These are phyloP conservation scores for Drosophila tropicalis DNA, from an alignment of 1,140 invertebrate species.

Conservation along the genomic window DNA sequence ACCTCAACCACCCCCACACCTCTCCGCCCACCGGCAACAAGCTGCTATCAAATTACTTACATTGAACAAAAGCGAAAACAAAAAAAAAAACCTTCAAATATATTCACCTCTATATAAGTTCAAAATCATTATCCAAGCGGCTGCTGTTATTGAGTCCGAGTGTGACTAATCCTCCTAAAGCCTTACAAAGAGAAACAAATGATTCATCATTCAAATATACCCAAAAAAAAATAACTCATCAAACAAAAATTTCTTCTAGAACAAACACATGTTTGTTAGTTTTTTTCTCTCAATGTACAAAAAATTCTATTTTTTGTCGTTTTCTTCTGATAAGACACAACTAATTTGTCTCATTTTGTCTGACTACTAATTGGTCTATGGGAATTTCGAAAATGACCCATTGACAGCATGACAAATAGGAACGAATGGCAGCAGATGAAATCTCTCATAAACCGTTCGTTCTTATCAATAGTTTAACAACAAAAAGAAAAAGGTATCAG, in stretches of 20 bases:
- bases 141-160: constrained; percentile 5
- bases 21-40: background rate
- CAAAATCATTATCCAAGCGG: constrained; percentile 9
- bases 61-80: background rate
- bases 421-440: background rate
- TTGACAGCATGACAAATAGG: background rate
- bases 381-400: constrained; percentile 27
- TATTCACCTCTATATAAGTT: constrained; percentile 2
- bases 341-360: constrained; percentile 41
- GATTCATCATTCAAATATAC: background rate
- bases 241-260: background rate
- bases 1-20: background rate
- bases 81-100: constrained; percentile 4
- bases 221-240: background rate
- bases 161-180: constrained; percentile 57
- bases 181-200: background rate
- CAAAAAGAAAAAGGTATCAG: no score
- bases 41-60: constrained; percentile 5
- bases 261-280: background rate
- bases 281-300: background rate
- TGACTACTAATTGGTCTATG: constrained; percentile 53
- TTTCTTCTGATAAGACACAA: constrained; percentile 6
- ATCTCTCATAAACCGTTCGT: background rate
- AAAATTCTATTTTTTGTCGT: background rate
- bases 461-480: background rate